Percentiles rank a stretch among this genome's conserved stretches.
These are phyloP conservation scores for Hedychridium roseum DNA, from an alignment of 2,888 invertebrate species.

Conservation along the genomic window DNA sequence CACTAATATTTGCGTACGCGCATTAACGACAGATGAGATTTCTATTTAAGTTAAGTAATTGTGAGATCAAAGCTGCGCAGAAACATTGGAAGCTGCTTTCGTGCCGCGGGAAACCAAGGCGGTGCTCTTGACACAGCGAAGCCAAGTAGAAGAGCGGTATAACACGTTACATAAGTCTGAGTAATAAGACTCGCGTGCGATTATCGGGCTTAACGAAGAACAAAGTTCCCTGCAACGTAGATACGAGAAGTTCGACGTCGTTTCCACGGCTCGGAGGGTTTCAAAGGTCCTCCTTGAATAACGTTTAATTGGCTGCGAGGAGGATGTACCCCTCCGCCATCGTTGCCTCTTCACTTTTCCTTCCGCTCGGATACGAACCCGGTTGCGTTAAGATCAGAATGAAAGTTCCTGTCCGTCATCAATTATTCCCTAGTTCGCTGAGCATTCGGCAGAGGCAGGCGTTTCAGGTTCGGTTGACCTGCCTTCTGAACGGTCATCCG, in stretches of 20 bases:
- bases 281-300: conserved; percentile 33
- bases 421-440: conserved; percentile 26
- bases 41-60: too few relatives aligned
- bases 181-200: too few relatives aligned
- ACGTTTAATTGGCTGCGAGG: conserved; percentile 33
- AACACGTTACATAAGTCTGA: too few relatives aligned
- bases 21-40: too few relatives aligned
- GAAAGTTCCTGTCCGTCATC: conserved; percentile 26
- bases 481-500: conserved; percentile 8
- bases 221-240: conserved; percentile 29
- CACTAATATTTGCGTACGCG: too few relatives aligned
- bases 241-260: conserved; percentile 20
- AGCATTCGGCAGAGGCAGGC: conserved; percentile 12
- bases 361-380: conserved; percentile 13
- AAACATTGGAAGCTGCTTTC: too few relatives aligned
- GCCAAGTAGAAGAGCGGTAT: too few relatives aligned
- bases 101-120: too few relatives aligned
- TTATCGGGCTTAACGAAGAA: conserved; percentile 23
- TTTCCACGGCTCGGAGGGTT: conserved; percentile 14
- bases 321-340: conserved; percentile 12
- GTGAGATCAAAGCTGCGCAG: too few relatives aligned
- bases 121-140: too few relatives aligned
- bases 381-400: conserved; percentile 15
- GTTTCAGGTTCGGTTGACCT: conserved; percentile 6
- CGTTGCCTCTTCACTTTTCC: conserved; percentile 22